Evolutionary conservation across 2,797 vertebrate species (phyloP).

Genomic region (Varecia variegata): DNA sequence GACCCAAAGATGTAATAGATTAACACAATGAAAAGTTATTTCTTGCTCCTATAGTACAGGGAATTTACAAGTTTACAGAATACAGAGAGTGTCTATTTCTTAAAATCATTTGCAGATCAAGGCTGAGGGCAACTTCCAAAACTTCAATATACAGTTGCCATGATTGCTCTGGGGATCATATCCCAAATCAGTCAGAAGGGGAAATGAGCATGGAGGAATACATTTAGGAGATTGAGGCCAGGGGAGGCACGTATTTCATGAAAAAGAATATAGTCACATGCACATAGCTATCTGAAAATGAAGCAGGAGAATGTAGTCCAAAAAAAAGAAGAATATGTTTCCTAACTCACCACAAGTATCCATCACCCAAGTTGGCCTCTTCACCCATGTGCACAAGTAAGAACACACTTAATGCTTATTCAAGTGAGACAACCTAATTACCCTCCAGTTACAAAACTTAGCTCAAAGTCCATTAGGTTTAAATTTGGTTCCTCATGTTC

Average conservation of each 20-base stretch:
- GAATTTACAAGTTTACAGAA: not conserved
- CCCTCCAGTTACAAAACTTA: not conserved
- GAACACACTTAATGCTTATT: not conserved
- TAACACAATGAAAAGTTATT: not conserved
- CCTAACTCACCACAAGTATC: not conserved
- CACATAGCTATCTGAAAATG: not conserved
- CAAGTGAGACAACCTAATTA: not conserved
- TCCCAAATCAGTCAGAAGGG: not conserved
- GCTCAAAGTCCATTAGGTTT: not conserved
- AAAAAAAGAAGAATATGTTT: not conserved
- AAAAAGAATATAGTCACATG: not conserved
- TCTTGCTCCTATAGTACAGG: not conserved
- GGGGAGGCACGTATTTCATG: not conserved
- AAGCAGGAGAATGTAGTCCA: not conserved
- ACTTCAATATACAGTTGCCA: not conserved
- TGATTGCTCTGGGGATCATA: not conserved
- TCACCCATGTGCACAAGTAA: accelerated
- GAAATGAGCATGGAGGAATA: not conserved
- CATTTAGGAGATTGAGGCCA: accelerated
- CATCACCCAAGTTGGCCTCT: not conserved
- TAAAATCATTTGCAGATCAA: not conserved
- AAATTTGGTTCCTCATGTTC: not conserved
- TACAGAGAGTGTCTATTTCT: not conserved
- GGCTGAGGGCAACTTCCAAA: not conserved
- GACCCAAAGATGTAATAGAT: not conserved